Evolutionary conservation across 2,888 invertebrate genomes (phyloP).

Genomic region (Eupithecia pulchellata): DNA sequence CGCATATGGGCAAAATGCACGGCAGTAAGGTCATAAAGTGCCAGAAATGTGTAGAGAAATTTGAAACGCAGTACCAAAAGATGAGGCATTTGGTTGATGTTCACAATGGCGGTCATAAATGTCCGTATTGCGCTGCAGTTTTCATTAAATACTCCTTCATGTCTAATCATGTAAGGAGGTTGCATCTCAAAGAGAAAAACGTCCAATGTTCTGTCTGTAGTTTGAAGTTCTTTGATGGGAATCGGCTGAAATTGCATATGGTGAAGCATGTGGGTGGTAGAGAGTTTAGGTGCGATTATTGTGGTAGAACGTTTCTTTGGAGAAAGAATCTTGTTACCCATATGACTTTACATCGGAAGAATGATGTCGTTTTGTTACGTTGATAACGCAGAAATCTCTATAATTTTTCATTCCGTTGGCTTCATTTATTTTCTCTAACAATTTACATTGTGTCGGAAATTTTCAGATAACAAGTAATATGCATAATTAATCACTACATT

Average conservation of each 20-base stretch:
- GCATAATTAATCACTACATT: too few relatives aligned
- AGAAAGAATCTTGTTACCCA: slow-evolving; percentile 76
- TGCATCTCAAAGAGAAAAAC: slow-evolving; percentile 73
- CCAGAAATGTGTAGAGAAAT: slow-evolving; percentile 64
- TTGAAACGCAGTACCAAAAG: slow-evolving; percentile 64
- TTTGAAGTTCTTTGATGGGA: slow-evolving; percentile 66
- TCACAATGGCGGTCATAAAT: slow-evolving; percentile 67
- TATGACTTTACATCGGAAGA: slow-evolving; percentile 30
- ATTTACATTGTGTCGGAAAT: too few relatives aligned
- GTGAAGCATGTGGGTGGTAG: slow-evolving; percentile 76
- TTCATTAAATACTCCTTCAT: slow-evolving; percentile 70
- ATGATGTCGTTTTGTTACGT: neutral
- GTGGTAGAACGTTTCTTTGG: slow-evolving; percentile 78
- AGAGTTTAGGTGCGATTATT: slow-evolving; percentile 78
- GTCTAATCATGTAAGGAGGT: slow-evolving; percentile 66
- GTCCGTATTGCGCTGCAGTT: slow-evolving; percentile 63
- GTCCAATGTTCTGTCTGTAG: slow-evolving; percentile 67
- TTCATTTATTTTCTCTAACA: too few relatives aligned
- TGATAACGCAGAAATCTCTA: neutral
- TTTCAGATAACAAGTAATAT: too few relatives aligned
- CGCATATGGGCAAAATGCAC: slow-evolving; percentile 33
- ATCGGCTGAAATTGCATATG: slow-evolving; percentile 73
- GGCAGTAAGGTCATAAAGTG: slow-evolving; percentile 52
- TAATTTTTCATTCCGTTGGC: neutral
- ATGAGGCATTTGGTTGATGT: slow-evolving; percentile 62